Evolutionary conservation across 2,888 invertebrate genomes (phyloP).

Genomic region (Phlogophora meticulosa): DNA sequence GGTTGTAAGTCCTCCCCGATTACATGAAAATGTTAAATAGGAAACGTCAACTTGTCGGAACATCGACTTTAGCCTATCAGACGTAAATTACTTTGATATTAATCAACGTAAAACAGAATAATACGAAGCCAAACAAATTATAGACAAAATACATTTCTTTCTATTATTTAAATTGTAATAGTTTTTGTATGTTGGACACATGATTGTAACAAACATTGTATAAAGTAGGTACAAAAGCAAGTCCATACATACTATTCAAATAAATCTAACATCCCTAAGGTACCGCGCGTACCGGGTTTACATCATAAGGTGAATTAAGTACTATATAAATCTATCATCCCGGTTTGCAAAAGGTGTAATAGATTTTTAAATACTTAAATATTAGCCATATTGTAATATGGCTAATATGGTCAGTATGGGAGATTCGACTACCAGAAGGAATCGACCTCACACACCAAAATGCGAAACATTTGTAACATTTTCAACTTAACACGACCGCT

Average conservation of each 20-base stretch:
- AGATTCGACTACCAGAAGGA: too few relatives aligned
- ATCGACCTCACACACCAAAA: conserved; percentile 8
- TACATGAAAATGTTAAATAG: conserved; percentile 23
- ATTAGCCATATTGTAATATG: not conserved
- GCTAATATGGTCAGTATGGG: too few relatives aligned
- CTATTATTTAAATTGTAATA: too few relatives aligned
- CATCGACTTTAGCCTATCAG: conserved; percentile 4
- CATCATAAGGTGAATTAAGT: too few relatives aligned
- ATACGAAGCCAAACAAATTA: conserved; percentile 6
- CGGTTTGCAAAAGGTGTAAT: too few relatives aligned
- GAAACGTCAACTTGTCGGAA: conserved; percentile 49
- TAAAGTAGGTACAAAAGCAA: too few relatives aligned
- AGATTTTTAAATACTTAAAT: not conserved
- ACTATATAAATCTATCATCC: too few relatives aligned
- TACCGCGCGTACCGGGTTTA: too few relatives aligned
- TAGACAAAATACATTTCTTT: too few relatives aligned
- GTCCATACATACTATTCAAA: too few relatives aligned
- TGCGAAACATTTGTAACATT: conserved; percentile 1
- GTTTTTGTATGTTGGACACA: not conserved
- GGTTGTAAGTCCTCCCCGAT: not conserved
- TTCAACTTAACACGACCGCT: conserved; percentile 13
- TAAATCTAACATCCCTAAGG: too few relatives aligned
- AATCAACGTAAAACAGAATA: conserved; percentile 15
- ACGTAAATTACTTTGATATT: conserved; percentile 34
- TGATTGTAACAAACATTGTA: conserved; percentile 5